Base-by-base conservation (phyloP, 2,797 vertebrate genomes). In the Cryptoprocta ferox region DNA sequence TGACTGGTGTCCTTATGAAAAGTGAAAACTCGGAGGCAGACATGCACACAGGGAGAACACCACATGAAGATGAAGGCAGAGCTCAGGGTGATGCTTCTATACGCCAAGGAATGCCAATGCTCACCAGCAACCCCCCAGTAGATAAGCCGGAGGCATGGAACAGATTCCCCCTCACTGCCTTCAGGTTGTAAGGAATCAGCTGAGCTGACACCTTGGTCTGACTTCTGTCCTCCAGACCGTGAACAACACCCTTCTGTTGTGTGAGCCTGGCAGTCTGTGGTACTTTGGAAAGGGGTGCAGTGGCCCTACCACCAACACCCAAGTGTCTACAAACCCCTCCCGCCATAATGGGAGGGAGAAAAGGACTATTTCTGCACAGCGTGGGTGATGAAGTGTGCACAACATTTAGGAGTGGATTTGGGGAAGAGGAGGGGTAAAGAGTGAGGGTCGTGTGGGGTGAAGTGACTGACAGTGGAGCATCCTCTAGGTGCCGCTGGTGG, bases 91-190 rank as follows among this genome's bases (percentile, higher is more conserved):
- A 28, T 8, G 30, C 3, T 53, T 53, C 56, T 28, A 16, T 11
- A 9, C 1, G 21, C 26, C 63, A 35, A 35, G 45, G 79, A 53
- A 45, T 12, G 9, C 12, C 75, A 70, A 35, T 81, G 71, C 16
- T 35, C 2, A 1, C 39, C 16, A 26, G 79, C n/a, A 53, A 68
- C 16, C 12, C 6, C 11, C 21, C 7, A 4, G 24, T 5, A 35
- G 35, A 3, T 0, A 6, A 45, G 45, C 12, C 2, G 18, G 42
- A 24, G 13, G 28, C 8, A 5, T 0, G 2, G 37, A 30, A 28
- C 30, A 18, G 30, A 26, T 6, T 2, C 19, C 42, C 30, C 35
- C 86, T 42, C 3, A 21, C 3, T 32, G 19, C 30, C 35, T 4
- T 26, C n/a, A 10, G n/a, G 73, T 30, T 76, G 42, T 42, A n/a